Percentiles rank a stretch among this genome's conserved stretches.
Conservation (phyloP, 2,797 vertebrate genomes). For the Sphenodon punctatus region DNA sequence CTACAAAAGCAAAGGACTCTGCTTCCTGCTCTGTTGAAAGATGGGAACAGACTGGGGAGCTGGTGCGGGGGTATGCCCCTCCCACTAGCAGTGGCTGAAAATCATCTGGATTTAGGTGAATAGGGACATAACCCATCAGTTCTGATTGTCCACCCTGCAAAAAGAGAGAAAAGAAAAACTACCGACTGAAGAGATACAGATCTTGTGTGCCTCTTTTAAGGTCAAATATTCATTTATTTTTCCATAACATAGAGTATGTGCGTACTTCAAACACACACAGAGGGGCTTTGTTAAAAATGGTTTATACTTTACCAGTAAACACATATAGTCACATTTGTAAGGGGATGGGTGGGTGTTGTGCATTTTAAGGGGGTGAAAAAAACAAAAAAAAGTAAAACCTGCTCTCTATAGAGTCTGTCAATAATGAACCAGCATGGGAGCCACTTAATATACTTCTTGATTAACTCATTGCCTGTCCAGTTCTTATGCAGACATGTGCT, state of each 20-base stretch:
- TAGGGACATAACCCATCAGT: too few relatives aligned
- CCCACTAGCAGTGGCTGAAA: too few relatives aligned
- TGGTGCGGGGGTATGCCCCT: too few relatives aligned
- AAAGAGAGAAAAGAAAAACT: background rate
- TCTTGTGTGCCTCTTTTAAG: background rate
- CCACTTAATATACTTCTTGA: constrained; percentile 89
- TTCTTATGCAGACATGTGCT: constrained; percentile 90
- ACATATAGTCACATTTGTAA: background rate
- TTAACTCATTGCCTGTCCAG: constrained; percentile 97
- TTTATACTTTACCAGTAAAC: background rate
- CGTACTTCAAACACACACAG: background rate
- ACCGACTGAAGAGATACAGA: background rate
- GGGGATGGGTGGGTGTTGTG: too few relatives aligned
- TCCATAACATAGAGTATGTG: background rate
- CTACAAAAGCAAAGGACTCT: too few relatives aligned
- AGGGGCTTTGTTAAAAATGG: background rate
- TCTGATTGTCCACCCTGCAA: too few relatives aligned
- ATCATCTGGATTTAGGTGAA: too few relatives aligned
- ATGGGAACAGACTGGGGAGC: constrained; percentile 4
- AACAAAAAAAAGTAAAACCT: too few relatives aligned
- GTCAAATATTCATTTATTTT: background rate
- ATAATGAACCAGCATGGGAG: constrained; percentile 91
- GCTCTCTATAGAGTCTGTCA: constrained; percentile 76
- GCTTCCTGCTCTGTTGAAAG: too few relatives aligned
- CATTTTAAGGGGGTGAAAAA: too few relatives aligned